A percentile compares a stretch with the other conserved stretches of the same genome.
phyloP scores from a whole-genome alignment of 2,113 vertebrate genomes.

The Carassius gibelio region DNA sequence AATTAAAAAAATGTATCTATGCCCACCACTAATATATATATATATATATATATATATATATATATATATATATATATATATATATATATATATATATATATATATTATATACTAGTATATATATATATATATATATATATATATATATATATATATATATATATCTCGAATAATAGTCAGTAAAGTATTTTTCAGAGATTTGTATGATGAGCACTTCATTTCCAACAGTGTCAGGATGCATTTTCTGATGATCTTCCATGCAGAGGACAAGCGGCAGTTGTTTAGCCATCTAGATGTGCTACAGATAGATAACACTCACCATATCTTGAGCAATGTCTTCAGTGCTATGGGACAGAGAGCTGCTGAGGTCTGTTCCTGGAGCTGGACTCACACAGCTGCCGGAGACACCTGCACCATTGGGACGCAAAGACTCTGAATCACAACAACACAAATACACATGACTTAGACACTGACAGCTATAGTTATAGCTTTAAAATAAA shows the following conservation, averaged over 20 bases:
- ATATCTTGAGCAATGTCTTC: slow-evolving; percentile 80
- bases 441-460: slow-evolving; percentile 24
- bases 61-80: neutral
- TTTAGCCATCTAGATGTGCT: neutral
- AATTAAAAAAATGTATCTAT: too few relatives aligned
- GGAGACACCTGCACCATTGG: slow-evolving; percentile 64
- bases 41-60: too few relatives aligned
- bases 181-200: neutral
- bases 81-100: too few relatives aligned
- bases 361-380: slow-evolving; percentile 81
- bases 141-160: neutral
- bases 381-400: slow-evolving; percentile 73
- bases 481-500: neutral
- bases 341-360: slow-evolving; percentile 82
- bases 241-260: neutral
- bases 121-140: neutral
- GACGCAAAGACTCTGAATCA: slow-evolving; percentile 78
- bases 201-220: neutral
- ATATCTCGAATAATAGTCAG: too few relatives aligned
- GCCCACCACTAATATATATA: too few relatives aligned
- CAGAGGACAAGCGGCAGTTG: neutral
- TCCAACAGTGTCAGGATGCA: neutral
- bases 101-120: neutral
- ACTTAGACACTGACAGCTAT: neutral
- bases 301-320: slow-evolving; percentile 70